A percentile compares a stretch with the other conserved stretches of the same genome.
These are phyloP conservation scores for Pseudois nayaur DNA, from an alignment of 2,113 vertebrate species.

Conservation along the genomic window DNA sequence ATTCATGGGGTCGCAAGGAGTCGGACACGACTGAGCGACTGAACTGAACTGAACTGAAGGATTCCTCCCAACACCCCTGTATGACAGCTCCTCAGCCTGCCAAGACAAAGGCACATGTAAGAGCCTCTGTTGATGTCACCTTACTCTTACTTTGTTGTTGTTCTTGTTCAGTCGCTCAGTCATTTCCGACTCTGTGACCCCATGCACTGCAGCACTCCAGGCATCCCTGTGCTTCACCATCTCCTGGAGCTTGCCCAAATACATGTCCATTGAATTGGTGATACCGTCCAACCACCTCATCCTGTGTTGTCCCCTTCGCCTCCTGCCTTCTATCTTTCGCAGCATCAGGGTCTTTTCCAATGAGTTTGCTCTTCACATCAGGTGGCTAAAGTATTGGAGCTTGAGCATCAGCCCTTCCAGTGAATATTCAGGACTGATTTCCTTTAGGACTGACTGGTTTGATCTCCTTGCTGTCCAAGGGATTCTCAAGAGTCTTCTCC, in stretches of 20 bases:
- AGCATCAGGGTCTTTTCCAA: background rate
- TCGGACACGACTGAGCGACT: too few species aligned
- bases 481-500: background rate
- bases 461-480: background rate
- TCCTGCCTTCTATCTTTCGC: background rate
- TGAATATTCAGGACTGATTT: background rate
- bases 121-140: background rate
- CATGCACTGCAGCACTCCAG: background rate
- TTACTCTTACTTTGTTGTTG: background rate
- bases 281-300: background rate
- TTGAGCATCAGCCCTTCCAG: background rate
- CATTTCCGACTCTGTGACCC: background rate
- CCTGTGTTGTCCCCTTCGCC: background rate
- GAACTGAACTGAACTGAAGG: too few species aligned
- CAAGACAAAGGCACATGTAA: slow-evolving; percentile 46
- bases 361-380: background rate
- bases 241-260: background rate
- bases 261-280: background rate
- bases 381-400: background rate
- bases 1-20: too few species aligned
- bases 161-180: background rate
- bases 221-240: background rate
- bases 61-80: slow-evolving; percentile 48
- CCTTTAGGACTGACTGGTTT: background rate
- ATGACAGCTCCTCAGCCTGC: slow-evolving; percentile 60